Evolutionary conservation across 2,797 vertebrate species (phyloP), one percentile per base, ranked within the genome.

Genomic region (Karalla daura): DNA sequence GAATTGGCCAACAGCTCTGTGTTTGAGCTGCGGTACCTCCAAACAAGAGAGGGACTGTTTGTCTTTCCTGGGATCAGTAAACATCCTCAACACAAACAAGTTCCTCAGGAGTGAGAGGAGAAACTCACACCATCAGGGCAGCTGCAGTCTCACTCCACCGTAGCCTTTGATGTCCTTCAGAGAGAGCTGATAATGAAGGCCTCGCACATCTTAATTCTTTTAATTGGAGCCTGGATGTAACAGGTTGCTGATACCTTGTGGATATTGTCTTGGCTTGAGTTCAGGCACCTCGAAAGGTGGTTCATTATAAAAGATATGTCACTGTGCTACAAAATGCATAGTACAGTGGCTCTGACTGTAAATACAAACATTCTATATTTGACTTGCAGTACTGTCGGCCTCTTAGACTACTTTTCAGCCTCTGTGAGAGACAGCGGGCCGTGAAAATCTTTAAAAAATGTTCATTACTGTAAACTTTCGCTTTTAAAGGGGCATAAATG

Each of bases 51-150:
- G 78, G 51, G 47, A 23, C 81, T 91, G 91, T 94, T 94, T 94
- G 93, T 93, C 91, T 93, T 93, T 87, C 84, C 88, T 88, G 91
- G 89, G 92, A 93, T 93, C 84, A 68, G 93, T 93, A 94, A 94
- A 94, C 93, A 93, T 93, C 90, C 90, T 93, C 88, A 83, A 90
- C 90, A 92, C 92, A 94, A 94, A 93, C 90, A 90, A 79, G 83
- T 76, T 89, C 80, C 85, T 89, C 78, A 67, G 83, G 88, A 90
- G 88, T 74, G 75, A 87, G 85, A 91, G 74, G 85, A 90, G 84
- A 94, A 93, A 89, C 84, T 93, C 91, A 86, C 92, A 93, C 93
- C 91, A 20, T 83, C 43, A 66, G 83, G 87, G 86, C 93, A 94
- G 93, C 92, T 94, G 93, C 74, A 87, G 87, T 93, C 93, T 94